Percentiles rank a stretch among this genome's conserved stretches.
These are phyloP conservation scores for Latrodectus elegans DNA, from an alignment of 2,888 invertebrate species.

Conservation along the genomic window DNA sequence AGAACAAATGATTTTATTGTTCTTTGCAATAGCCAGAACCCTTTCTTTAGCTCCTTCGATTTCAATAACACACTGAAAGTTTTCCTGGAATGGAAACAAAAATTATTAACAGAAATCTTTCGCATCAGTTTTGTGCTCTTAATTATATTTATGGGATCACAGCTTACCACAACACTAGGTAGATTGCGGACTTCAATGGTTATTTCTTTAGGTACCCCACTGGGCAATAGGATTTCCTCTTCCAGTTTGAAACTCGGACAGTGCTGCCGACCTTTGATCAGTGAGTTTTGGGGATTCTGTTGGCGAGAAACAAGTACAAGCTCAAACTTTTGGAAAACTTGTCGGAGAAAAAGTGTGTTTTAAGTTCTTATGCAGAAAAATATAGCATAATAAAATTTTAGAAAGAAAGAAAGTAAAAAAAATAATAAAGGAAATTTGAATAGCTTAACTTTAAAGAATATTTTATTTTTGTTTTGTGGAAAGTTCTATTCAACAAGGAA, in stretches of 20 bases:
- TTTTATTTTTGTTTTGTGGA: too few relatives aligned
- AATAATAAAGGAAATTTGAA: too few relatives aligned
- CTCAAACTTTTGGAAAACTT: neutral
- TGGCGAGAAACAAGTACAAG: neutral
- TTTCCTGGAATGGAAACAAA: conserved; percentile 77
- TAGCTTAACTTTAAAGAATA: too few relatives aligned
- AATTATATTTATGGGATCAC: neutral
- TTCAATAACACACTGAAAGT: conserved; percentile 91
- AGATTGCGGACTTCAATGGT: conserved; percentile 91
- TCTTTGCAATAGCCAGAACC: conserved; percentile 82
- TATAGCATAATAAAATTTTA: too few relatives aligned
- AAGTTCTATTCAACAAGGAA: too few relatives aligned
- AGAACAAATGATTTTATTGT: conserved; percentile 86
- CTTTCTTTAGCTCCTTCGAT: conserved; percentile 92
- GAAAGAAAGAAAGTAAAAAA: too few relatives aligned
- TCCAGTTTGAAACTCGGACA: conserved; percentile 88
- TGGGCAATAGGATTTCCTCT: conserved; percentile 85
- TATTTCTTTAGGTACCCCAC: conserved; percentile 91
- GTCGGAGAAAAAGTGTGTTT: too few relatives aligned
- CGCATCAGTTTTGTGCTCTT: neutral
- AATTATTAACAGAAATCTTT: neutral
- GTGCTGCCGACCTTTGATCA: conserved; percentile 69
- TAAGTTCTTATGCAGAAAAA: too few relatives aligned
- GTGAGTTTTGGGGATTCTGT: conserved; percentile 68
- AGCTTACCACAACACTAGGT: conserved; percentile 67